Evolutionary conservation across 2,888 invertebrate species (phyloP).

Genomic region (Ormyrus pomaceus): DNA sequence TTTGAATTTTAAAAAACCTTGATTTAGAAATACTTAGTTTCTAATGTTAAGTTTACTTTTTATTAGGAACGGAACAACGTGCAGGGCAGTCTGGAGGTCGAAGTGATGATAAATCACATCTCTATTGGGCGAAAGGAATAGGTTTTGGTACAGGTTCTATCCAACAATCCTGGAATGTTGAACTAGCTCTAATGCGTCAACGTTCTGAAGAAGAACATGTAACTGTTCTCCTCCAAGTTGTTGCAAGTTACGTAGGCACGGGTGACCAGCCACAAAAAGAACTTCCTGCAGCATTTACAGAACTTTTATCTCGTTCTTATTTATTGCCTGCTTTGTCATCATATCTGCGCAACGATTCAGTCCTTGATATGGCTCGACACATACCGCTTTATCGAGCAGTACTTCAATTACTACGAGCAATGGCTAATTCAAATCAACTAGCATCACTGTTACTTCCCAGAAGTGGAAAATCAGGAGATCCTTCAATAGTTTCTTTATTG

Average conservation of each 20-base stretch:
- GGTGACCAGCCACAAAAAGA: slow-evolving; percentile 77
- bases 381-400: slow-evolving; percentile 94
- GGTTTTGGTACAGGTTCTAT: slow-evolving; percentile 98
- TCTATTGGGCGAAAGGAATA: slow-evolving; percentile 97
- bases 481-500: slow-evolving; percentile 86
- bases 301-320: slow-evolving; percentile 88
- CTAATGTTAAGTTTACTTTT: neutral
- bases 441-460: slow-evolving; percentile 82
- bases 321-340: slow-evolving; percentile 92
- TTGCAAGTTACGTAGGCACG: slow-evolving; percentile 93
- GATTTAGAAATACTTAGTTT: no score
- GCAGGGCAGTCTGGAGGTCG: slow-evolving; percentile 62
- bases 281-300: slow-evolving; percentile 85
- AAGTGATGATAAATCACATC: slow-evolving; percentile 83
- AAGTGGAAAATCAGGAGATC: slow-evolving; percentile 74
- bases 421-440: slow-evolving; percentile 80
- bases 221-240: slow-evolving; percentile 87
- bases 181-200: slow-evolving; percentile 93
- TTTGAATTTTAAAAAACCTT: neutral
- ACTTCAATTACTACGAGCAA: slow-evolving; percentile 87
- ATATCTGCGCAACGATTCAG: slow-evolving; percentile 95
- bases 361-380: slow-evolving; percentile 97
- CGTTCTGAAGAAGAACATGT: slow-evolving; percentile 96
- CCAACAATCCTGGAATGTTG: slow-evolving; percentile 97
- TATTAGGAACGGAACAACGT: slow-evolving; percentile 72